Evolutionary conservation across 1,140 invertebrate species (phyloP), one percentile per base, ranked within the genome.

Genomic region (Megathymus violae): DNA sequence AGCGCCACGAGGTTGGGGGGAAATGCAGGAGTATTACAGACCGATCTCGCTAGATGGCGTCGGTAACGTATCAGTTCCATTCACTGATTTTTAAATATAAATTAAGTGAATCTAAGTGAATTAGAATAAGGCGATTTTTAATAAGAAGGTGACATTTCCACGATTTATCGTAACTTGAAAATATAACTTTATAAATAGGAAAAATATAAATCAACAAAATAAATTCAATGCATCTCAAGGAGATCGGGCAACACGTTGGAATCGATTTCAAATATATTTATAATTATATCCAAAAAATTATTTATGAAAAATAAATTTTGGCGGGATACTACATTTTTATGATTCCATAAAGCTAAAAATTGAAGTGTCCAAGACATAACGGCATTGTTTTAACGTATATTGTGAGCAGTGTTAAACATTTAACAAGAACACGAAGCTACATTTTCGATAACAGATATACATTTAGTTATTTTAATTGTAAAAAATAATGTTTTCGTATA

Each of bases 1-100:
- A 0, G 95, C 95, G 17, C 95, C 96, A n/a, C 92, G 95, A 52
- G 95, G 95, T 4, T 97, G 96, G 96, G 92, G 94, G 11, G 92
- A 94, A 64, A 92, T 92, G 41, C 91, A 93, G 58, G 91, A 93
- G 10, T 93, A 93, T 62, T 96, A 96, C 85, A 91, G 93, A 62
- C 95, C 95, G 0, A 92, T 96, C 15, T 93, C 94, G 31, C 95
- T 96, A 81, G 91, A 93, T 72, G 88, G 83, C 75, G 80, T 78
- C 75, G 87, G 89, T 1, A 81, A 82, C 43, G 67, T 64, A 3
- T 62, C 78, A 31, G 76, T 89, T 13, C 76, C 80, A 0, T 95
- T 94, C 78, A 93, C 94, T 40, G 94, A 95, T 84, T 95, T 76
- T 72, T 88, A 84, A 79, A 48, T 19, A 40, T 38, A 10, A 14